A percentile compares a stretch with the other conserved stretches of the same genome.
Evolutionary conservation across 2,888 invertebrate species (phyloP).

Genomic region (Stenolophus ochropezus): DNA sequence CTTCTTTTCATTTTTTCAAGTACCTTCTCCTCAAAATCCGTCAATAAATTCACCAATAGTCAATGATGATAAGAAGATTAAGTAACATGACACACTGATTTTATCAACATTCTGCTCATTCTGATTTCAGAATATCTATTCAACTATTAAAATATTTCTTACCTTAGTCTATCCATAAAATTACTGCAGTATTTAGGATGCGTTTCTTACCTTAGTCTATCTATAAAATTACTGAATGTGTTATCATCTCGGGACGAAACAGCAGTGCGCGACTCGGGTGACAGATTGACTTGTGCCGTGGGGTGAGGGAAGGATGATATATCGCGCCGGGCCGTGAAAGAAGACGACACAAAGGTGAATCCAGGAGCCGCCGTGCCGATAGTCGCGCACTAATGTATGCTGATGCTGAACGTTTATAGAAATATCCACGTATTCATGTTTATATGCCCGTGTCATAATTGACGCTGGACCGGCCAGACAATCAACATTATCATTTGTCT

Average conservation of each 20-base stretch:
- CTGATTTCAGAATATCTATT: no score
- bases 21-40: no score
- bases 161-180: no score
- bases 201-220: no score
- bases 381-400: slow-evolving; percentile 47
- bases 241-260: not conserved
- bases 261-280: not conserved
- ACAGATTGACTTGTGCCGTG: not conserved
- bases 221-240: no score
- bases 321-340: slow-evolving; percentile 3
- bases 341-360: slow-evolving; percentile 48
- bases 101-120: no score
- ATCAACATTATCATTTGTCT: slow-evolving; percentile 53
- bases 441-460: slow-evolving; percentile 44
- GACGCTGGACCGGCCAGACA: slow-evolving; percentile 35
- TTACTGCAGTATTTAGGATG: no score
- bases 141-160: no score
- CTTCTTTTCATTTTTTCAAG: no score
- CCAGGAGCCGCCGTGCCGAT: slow-evolving; percentile 38
- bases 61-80: no score
- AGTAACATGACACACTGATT: no score
- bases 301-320: slow-evolving; percentile 37
- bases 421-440: slow-evolving; percentile 49
- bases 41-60: no score
- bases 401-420: slow-evolving; percentile 45